A percentile compares a stretch with the other conserved stretches of the same genome.
These are phyloP conservation scores for Drosophila robusta DNA, from an alignment of 2,888 invertebrate species.

Conservation along the genomic window DNA sequence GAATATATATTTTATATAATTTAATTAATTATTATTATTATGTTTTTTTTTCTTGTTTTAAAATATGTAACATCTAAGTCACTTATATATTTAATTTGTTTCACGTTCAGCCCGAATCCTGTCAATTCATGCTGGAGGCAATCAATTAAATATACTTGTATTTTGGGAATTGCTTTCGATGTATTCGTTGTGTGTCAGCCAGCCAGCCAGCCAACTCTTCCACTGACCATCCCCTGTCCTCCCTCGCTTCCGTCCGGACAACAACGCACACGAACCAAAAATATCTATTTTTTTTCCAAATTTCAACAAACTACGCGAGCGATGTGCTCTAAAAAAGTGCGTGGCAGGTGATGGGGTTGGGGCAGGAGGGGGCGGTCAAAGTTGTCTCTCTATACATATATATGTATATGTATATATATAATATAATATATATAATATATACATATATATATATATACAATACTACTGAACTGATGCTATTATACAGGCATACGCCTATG, in stretches of 20 bases:
- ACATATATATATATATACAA: not conserved
- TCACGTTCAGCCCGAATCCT: conserved; percentile 2
- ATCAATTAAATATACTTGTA: conserved; percentile 14
- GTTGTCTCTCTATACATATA: conserved; percentile 3
- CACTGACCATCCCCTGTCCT: not conserved
- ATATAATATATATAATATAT: too few species aligned
- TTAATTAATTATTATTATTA: not conserved
- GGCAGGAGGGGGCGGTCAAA: not conserved
- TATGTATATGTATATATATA: not conserved
- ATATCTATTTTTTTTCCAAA: not conserved
- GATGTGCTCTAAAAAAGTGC: not conserved
- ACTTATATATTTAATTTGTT: conserved; percentile 12
- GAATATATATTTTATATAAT: conserved; percentile 8
- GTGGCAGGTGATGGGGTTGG: too few species aligned
- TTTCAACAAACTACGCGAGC: not conserved
- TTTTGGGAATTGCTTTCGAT: conserved; percentile 16
- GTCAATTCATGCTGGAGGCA: conserved; percentile 1
- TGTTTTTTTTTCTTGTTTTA: conserved; percentile 4
- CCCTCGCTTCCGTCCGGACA: not conserved
- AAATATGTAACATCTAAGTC: conserved; percentile 17
- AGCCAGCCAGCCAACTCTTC: conserved; percentile 2
- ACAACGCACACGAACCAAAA: not conserved
- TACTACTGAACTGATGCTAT: too few species aligned
- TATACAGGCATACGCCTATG: not conserved
- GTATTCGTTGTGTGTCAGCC: conserved; percentile 1